Conservation (phyloP, 2,888 invertebrate species). For the Rhorus exstirpatorius region DNA sequence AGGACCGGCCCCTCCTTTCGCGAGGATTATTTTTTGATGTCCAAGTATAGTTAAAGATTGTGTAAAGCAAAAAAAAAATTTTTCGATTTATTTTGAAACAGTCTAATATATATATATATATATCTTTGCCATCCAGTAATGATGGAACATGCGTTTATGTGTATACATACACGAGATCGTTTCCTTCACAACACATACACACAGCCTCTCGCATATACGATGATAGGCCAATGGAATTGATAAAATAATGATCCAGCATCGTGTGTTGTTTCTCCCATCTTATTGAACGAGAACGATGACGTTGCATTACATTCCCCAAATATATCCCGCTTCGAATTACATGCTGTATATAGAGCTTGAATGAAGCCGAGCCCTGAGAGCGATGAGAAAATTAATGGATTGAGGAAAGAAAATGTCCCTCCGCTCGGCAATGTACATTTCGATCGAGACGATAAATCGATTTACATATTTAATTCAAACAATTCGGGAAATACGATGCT, state of each 20-base stretch:
- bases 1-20: too few relatives aligned
- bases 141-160: constrained; percentile 23
- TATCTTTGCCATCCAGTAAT: constrained; percentile 32
- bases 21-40: too few relatives aligned
- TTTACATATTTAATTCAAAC: too few relatives aligned
- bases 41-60: too few relatives aligned
- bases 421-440: background rate
- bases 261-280: constrained; percentile 17
- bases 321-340: background rate
- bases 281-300: constrained; percentile 30
- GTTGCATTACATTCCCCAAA: constrained; percentile 13
- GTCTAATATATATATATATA: constrained; percentile 4
- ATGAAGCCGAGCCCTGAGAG: too few relatives aligned
- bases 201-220: background rate
- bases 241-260: constrained; percentile 54
- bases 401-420: background rate
- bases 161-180: constrained; percentile 18
- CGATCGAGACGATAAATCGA: background rate
- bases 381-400: background rate
- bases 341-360: background rate
- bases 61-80: too few relatives aligned
- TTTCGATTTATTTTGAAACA: too few relatives aligned
- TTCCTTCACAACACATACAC: constrained; percentile 26
- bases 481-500: too few relatives aligned
- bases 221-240: constrained; percentile 60